A percentile compares a stretch with the other conserved stretches of the same genome.
Conservation (phyloP, 2,797 vertebrate genomes). For the Tympanoctomys barrerae region DNA sequence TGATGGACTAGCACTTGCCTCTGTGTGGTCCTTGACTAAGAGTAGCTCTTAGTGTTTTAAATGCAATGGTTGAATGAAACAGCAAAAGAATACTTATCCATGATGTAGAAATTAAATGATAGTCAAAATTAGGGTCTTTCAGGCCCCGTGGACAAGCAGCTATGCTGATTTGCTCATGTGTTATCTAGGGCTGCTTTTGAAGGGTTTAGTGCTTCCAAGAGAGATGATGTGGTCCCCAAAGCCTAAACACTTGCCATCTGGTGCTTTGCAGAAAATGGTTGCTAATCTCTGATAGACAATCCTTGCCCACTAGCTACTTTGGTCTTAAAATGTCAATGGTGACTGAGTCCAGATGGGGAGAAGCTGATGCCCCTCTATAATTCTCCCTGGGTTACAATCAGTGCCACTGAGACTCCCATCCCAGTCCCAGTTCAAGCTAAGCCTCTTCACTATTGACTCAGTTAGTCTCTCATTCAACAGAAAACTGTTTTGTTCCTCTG, state of each 20-base stretch:
- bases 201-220: neutral
- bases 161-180: neutral
- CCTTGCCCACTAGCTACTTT: neutral
- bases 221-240: neutral
- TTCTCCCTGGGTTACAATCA: neutral
- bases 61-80: neutral
- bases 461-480: neutral
- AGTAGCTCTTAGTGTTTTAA: neutral
- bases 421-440: neutral
- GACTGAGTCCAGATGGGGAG: neutral
- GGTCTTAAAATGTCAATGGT: neutral
- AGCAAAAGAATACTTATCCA: neutral
- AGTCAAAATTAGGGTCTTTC: neutral
- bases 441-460: neutral
- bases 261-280: neutral
- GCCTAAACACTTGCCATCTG: neutral
- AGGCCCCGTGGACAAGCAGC: neutral
- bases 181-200: neutral
- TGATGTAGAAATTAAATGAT: neutral
- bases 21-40: neutral
- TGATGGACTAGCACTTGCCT: neutral
- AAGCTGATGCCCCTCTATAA: rapidly evolving
- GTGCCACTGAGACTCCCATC: neutral
- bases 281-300: neutral
- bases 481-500: neutral